These are phyloP conservation scores for Polypterus senegalus DNA, from an alignment of 2,113 vertebrate species.

Conservation along the genomic window DNA sequence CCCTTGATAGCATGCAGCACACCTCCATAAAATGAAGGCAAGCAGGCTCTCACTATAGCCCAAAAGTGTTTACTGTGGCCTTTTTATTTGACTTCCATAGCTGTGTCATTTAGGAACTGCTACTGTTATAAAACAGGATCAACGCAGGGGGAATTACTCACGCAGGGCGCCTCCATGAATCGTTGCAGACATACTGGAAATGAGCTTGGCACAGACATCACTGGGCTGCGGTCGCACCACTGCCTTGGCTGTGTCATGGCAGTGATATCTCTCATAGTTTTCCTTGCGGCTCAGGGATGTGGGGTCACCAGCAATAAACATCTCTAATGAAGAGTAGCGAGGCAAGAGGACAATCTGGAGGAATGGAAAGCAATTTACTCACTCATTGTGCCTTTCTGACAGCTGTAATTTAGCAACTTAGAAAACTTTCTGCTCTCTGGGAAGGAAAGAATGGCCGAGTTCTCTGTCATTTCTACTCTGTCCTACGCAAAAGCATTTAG, in stretches of 20 bases:
- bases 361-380: background rate
- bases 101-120: no score
- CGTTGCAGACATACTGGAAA: constrained; percentile 74
- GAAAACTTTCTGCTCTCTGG: background rate
- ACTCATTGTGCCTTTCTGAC: no score
- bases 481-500: background rate
- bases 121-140: no score
- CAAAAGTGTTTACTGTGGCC: no score
- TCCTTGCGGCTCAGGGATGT: constrained; percentile 55
- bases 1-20: no score
- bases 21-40: no score
- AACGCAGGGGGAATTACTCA: constrained; percentile 42
- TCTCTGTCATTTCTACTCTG: background rate
- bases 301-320: constrained; percentile 72
- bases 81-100: no score
- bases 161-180: constrained; percentile 73
- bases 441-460: no score
- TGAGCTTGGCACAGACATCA: constrained; percentile 66
- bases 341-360: constrained; percentile 73
- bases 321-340: constrained; percentile 71
- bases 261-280: constrained; percentile 75
- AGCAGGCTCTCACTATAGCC: no score
- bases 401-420: background rate
- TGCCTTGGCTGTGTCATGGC: constrained; percentile 58
- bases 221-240: constrained; percentile 46